Percentiles rank a stretch among this genome's conserved stretches.
Conservation (phyloP, 2,113 vertebrate genomes). For the Myrmecobius fasciatus region DNA sequence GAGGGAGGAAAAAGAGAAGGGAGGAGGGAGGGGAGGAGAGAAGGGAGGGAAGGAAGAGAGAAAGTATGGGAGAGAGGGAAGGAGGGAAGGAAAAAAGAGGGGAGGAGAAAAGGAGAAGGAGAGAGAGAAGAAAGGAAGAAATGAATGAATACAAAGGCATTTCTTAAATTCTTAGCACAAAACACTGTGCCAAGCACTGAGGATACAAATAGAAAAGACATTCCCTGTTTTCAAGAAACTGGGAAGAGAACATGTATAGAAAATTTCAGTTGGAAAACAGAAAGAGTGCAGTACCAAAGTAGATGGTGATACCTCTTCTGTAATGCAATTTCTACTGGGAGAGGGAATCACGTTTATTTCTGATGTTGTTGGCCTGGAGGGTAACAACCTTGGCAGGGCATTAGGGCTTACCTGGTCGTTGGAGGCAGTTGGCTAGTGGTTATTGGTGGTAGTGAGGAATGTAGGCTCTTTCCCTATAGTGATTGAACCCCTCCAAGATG, state of each 20-base stretch:
- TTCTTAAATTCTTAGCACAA: no score
- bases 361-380: background rate
- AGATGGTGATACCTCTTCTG: background rate
- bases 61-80: no score
- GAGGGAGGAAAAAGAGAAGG: no score
- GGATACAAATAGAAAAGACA: no score
- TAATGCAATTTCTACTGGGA: background rate
- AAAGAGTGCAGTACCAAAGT: background rate
- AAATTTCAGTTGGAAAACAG: no score
- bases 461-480: background rate
- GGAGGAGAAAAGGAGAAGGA: no score
- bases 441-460: background rate
- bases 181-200: no score
- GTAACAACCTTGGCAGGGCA: background rate
- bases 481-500: background rate
- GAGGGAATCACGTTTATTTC: background rate
- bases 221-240: background rate
- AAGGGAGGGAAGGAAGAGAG: no score
- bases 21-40: no score
- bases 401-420: background rate
- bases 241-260: background rate
- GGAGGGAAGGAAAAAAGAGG: no score
- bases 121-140: no score
- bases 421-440: background rate
- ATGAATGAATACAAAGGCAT: no score